Base-by-base conservation (phyloP, 2,797 vertebrate species). In the Tokudaia muenninki region DNA sequence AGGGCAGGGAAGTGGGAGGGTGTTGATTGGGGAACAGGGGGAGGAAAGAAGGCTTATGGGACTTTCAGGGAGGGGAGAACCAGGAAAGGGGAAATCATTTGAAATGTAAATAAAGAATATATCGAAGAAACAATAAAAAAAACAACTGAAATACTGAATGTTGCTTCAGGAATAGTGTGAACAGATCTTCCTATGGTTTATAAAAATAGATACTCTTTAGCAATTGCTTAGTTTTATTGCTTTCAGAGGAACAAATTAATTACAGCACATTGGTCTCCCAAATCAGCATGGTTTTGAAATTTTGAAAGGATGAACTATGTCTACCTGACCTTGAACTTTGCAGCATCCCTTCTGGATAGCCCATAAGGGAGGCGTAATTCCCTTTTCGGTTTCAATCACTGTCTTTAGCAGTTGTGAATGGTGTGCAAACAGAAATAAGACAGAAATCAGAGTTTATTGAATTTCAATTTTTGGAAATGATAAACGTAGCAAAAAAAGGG, bases 401-500 rank as follows among this genome's bases (percentile, higher is more conserved):
- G 8, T 91, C 44, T 22, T 63, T 74, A 91, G n/a, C 74, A 67
- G 3, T 44, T 59, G 44, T 31, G 12, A 77, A 59, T 52, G 12
- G 34, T 74, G 31, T 67, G 1, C 52, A 94, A 95, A 88, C 67
- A 72, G 82, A 92, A 1, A 65, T 3, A 6, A 86, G 92, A 79
- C 16, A 50, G 16, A 91, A 88, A 94, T 52, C 44, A 92, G 55
- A 61, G 10, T 72, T 92, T 86, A 82, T 14, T 78, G 67, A 88
- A 91, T 92, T 91, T 86, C 57, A 92, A 34, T 34, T 91, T 90
- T 88, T 82, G 74, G 24, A 89, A 63, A 52, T 13, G 52, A 26
- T 16, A 91, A n/a, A 34, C 22, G 91, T 13, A 91, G 34, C 29
- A 74, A 55, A 59, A 67, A 59, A 72, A 87, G 65, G 65, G 7